phyloP scores from a whole-genome alignment of 2,888 invertebrate species.

The Sycophila texana region DNA sequence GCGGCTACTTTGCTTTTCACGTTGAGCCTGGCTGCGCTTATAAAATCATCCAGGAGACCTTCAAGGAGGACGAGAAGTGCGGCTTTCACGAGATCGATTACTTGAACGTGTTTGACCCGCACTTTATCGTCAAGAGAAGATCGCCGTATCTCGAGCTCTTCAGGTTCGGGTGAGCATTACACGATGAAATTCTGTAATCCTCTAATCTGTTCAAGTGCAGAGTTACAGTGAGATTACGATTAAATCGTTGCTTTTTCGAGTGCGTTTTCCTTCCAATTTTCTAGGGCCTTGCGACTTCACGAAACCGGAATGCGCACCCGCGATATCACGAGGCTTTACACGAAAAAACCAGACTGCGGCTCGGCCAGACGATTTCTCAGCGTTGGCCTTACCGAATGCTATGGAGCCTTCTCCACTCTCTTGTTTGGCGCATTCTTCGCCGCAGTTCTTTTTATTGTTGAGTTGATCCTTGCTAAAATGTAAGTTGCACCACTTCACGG shows the following conservation, averaged over 20 bases:
- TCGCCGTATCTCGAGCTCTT: constrained; percentile 75
- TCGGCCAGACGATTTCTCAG: constrained; percentile 77
- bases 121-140: constrained; percentile 66
- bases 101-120: constrained; percentile 69
- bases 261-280: not conserved
- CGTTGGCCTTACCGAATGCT: constrained; percentile 79
- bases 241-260: no score
- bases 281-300: constrained; percentile 77
- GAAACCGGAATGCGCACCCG: constrained; percentile 80
- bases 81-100: constrained; percentile 81
- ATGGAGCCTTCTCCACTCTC: constrained; percentile 77
- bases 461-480: constrained; percentile 62
- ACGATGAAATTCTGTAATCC: no score
- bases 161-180: constrained; percentile 63
- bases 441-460: constrained; percentile 71
- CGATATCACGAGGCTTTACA: constrained; percentile 78
- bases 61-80: constrained; percentile 84
- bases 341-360: constrained; percentile 79
- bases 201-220: no score
- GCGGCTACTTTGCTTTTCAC: constrained; percentile 83
- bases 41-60: constrained; percentile 82
- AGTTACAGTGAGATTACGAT: no score
- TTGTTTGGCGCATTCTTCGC: constrained; percentile 76
- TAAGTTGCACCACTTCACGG: constrained; percentile 5
- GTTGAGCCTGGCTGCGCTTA: constrained; percentile 82